Conservation (phyloP, 2,113 vertebrate genomes). For the Saccopteryx leptura region DNA sequence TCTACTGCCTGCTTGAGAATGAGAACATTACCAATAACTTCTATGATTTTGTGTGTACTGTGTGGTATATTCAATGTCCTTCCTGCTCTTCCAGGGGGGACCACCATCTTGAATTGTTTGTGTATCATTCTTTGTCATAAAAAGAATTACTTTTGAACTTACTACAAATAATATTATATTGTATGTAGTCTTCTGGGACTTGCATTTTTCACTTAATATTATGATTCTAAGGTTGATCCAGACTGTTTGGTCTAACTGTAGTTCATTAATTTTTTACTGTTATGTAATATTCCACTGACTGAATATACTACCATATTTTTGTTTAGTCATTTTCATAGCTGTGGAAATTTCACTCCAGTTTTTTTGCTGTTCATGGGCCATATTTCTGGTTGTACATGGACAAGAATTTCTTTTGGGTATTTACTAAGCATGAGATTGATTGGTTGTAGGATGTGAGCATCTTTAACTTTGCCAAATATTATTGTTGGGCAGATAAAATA, state of each 20-base stretch:
- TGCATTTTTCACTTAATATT: background rate
- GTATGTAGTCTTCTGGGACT: background rate
- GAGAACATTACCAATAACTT: background rate
- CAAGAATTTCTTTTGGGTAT: background rate
- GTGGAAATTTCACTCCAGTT: background rate
- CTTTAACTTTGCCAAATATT: background rate
- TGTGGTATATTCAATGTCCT: background rate
- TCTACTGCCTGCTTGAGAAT: background rate
- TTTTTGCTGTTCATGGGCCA: background rate
- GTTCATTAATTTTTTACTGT: background rate
- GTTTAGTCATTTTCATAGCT: background rate
- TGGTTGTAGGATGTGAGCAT: background rate
- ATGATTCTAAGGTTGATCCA: background rate
- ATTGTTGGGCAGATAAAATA: no score
- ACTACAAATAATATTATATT: background rate
- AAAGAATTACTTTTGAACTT: conserved; percentile 34
- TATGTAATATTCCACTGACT: background rate
- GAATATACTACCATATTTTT: background rate
- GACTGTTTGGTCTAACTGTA: background rate
- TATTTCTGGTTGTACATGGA: background rate
- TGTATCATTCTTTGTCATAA: conserved; percentile 9
- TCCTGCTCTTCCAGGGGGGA: background rate
- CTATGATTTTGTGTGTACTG: background rate
- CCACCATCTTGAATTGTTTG: background rate
- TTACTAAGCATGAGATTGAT: background rate